These are phyloP conservation scores for Dasypogon diadema DNA, from an alignment of 2,888 invertebrate genomes.

Conservation along the genomic window DNA sequence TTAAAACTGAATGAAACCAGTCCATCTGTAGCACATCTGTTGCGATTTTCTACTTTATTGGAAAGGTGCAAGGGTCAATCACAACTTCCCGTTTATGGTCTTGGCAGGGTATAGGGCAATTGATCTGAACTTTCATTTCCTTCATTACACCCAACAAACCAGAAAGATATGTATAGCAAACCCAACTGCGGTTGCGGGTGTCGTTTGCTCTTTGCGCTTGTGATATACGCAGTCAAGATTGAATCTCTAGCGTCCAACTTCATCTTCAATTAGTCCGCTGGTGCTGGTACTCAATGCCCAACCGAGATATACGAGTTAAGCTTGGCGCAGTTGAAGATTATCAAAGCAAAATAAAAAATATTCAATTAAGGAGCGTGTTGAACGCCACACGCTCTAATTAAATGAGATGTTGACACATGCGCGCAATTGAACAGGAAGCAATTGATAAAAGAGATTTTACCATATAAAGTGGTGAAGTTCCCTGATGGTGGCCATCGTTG, in stretches of 20 bases:
- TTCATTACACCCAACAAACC: conserved; percentile 13
- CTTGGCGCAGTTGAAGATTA: not conserved
- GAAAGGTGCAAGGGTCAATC: conserved; percentile 41
- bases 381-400: conserved; percentile 51
- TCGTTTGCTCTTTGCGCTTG: too few relatives aligned
- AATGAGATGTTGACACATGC: conserved; percentile 49
- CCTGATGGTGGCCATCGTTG: not conserved
- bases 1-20: too few relatives aligned
- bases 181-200: not conserved
- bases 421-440: conserved; percentile 52
- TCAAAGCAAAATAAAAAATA: conserved; percentile 10
- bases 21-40: too few relatives aligned
- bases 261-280: conserved; percentile 39
- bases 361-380: conserved; percentile 52
- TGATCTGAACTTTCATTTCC: conserved; percentile 56
- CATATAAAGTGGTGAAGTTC: conserved; percentile 34
- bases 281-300: conserved; percentile 7
- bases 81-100: conserved; percentile 39
- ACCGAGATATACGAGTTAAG: conserved; percentile 4
- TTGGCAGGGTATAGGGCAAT: conserved; percentile 49
- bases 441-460: conserved; percentile 37
- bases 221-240: conserved; percentile 37
- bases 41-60: conserved; percentile 35
- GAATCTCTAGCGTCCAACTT: conserved; percentile 13
- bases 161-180: too few relatives aligned